These are phyloP conservation scores for Mimumesa dahlbomi DNA, from an alignment of 2,888 invertebrate species.

Conservation along the genomic window DNA sequence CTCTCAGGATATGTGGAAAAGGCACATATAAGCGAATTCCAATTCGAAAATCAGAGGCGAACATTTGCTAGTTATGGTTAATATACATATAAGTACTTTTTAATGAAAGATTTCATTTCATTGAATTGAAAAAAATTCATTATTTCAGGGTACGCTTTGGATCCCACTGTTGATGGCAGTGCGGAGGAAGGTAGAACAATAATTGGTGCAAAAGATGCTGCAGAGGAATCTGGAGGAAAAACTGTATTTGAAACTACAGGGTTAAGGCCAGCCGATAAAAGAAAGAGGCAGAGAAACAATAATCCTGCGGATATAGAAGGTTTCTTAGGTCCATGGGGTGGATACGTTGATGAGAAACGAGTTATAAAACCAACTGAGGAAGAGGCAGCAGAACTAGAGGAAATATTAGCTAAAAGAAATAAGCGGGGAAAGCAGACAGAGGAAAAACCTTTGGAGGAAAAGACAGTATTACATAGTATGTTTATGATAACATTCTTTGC, in stretches of 20 bases:
- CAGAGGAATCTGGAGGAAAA: slow-evolving; percentile 88
- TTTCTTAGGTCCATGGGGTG: slow-evolving; percentile 99
- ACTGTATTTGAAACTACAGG: slow-evolving; percentile 95
- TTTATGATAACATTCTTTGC: not conserved
- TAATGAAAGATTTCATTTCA: not conserved
- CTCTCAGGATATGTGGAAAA: slow-evolving; percentile 96
- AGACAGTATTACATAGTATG: slow-evolving; percentile 90
- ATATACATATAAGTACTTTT: slow-evolving; percentile 6
- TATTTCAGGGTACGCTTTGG: slow-evolving; percentile 90
- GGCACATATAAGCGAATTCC: slow-evolving; percentile 97
- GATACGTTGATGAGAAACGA: slow-evolving; percentile 93
- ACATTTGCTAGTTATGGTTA: slow-evolving; percentile 95
- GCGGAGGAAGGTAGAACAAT: slow-evolving; percentile 80
- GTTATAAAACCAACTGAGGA: slow-evolving; percentile 95
- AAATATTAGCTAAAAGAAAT: slow-evolving; percentile 94
- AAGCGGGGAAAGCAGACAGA: slow-evolving; percentile 93
- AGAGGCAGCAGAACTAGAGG: slow-evolving; percentile 96
- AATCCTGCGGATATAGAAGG: slow-evolving; percentile 96
- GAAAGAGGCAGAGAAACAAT: slow-evolving; percentile 93
- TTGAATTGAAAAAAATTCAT: slow-evolving; percentile 6
- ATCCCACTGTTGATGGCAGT: slow-evolving; percentile 90
- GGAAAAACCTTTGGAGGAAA: slow-evolving; percentile 95
- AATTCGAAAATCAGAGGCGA: slow-evolving; percentile 97
- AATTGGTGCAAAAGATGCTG: slow-evolving; percentile 85
- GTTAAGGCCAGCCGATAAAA: slow-evolving; percentile 87